These are phyloP conservation scores for Heliothis virescens DNA, from an alignment of 1,140 invertebrate species.

Conservation along the genomic window DNA sequence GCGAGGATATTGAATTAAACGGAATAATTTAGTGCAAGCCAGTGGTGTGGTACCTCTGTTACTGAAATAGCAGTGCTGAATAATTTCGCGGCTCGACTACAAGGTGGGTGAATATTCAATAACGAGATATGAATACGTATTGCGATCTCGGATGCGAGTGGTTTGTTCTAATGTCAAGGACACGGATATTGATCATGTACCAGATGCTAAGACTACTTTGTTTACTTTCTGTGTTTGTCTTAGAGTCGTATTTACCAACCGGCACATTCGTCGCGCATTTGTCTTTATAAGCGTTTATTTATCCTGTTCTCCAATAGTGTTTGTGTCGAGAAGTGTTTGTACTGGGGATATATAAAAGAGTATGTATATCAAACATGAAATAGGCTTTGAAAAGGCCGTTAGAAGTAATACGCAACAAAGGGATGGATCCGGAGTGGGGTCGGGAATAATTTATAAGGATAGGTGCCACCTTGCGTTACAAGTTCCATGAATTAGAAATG, in stretches of 20 bases:
- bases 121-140: conserved; percentile 63
- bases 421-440: conserved; percentile 65
- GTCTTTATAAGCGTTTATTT: background rate
- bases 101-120: conserved; percentile 78
- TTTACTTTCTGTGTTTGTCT: conserved; percentile 53
- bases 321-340: conserved; percentile 4
- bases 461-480: conserved; percentile 69
- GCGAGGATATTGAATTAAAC: conserved; percentile 58
- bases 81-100: conserved; percentile 6
- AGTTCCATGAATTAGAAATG: conserved; percentile 68
- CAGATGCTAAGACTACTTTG: conserved; percentile 55
- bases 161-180: conserved; percentile 80
- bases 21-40: conserved; percentile 60
- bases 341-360: conserved; percentile 9
- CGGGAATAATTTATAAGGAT: conserved; percentile 77
- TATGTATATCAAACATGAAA: conserved; percentile 11
- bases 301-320: conserved; percentile 3
- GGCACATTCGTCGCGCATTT: conserved; percentile 5
- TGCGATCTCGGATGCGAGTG: conserved; percentile 61
- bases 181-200: conserved; percentile 79
- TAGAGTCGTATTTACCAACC: conserved; percentile 43
- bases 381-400: conserved; percentile 52
- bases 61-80: conserved; percentile 34
- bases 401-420: conserved; percentile 66
- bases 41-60: conserved; percentile 62